Base-by-base conservation (phyloP, 2,888 invertebrate genomes). In the Caprella mutica region DNA sequence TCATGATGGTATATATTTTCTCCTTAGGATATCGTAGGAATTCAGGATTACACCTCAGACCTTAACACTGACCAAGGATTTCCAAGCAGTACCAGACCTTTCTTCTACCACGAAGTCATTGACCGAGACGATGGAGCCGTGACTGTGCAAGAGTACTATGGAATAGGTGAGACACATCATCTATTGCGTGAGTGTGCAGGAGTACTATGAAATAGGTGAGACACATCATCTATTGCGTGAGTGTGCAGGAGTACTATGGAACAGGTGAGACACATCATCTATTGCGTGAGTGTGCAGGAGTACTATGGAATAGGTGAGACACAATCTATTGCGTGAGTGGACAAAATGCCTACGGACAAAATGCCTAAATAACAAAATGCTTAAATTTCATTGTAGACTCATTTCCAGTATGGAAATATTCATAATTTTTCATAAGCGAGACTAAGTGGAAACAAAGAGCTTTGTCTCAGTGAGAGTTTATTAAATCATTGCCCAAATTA, bases 21-120 rank as follows among this genome's bases (percentile, higher is more conserved):
- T 8, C 33, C 33, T 33, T 33, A 50, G 27, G 43, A 43, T 43
- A 14, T 43, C 14, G 2, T 17, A 43, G 43, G 17, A 2, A 43
- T 43, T 14, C 39, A 43, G 39, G 38, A 23, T 8, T 17, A 17
- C n/a, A 35, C 46, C 6, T n/a, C 30, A 14, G 43, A 43, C 6
- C 35, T 55, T 21, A 43, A 43, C 24, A 24, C 24, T 14, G 52
- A 51, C 2, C 43, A 43, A 23, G 43, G 43, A 14, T 43, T 43
- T 5, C 43, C 43, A 17, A 21, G 17, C n/a, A 21, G 4, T 14
- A 43, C 43, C 19, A 43, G 43, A 19, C 43, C 43, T 19, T 43
- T 43, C 43, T 43, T 43, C 24, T 43, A 43, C 43, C 43, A 43
- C 21, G 43, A 43, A 19, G 43, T 43, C 6, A 43, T 43, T 19